Percentiles rank a stretch among this genome's conserved stretches.
Conservation (phyloP, 2,888 invertebrate genomes). For the Sicus ferrugineus region DNA sequence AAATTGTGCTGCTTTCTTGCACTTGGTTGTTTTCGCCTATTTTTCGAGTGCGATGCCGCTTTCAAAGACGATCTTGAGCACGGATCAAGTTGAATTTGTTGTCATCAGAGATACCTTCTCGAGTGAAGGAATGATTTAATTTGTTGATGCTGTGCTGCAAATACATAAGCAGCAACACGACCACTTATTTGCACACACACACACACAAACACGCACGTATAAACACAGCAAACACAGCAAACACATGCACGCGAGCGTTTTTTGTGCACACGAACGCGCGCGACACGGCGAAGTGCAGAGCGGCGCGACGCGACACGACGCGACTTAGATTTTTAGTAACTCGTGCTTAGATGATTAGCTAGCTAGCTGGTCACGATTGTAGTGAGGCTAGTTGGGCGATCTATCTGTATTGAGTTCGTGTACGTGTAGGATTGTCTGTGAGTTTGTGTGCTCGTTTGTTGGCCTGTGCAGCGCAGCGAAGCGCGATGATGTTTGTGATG, state of each 20-base stretch:
- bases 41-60: not conserved
- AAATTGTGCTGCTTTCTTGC: not conserved
- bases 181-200: conserved; percentile 19
- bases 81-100: conserved; percentile 29
- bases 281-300: too few species aligned
- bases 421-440: conserved; percentile 5
- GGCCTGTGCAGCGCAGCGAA: conserved; percentile 6
- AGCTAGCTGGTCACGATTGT: not conserved
- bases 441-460: not conserved
- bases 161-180: conserved; percentile 25
- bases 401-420: not conserved
- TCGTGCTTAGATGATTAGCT: not conserved
- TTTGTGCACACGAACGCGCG: too few species aligned
- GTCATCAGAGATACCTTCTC: conserved; percentile 1
- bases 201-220: conserved; percentile 6
- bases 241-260: too few species aligned
- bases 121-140: conserved; percentile 33
- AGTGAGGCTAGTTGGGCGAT: not conserved
- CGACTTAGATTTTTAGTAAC: not conserved
- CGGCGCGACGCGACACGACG: not conserved
- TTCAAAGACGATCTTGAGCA: conserved; percentile 21
- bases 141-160: conserved; percentile 39
- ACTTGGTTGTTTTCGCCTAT: not conserved
- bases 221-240: conserved; percentile 14
- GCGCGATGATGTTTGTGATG: conserved; percentile 26